Evolutionary conservation across 1,140 invertebrate genomes (phyloP), one percentile per base, ranked within the genome.

Genomic region (Dendroctonus valens): DNA sequence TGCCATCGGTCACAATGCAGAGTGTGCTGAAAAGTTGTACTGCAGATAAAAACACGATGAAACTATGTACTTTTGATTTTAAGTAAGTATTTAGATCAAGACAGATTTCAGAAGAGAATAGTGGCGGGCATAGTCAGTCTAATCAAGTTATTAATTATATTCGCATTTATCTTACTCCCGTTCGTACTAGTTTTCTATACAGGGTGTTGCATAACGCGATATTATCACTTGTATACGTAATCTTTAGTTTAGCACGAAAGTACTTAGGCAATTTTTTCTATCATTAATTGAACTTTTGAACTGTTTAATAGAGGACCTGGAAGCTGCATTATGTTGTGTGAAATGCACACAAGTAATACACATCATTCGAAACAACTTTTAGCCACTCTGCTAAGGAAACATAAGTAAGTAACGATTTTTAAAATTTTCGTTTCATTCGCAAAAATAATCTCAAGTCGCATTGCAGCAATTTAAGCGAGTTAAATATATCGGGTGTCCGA

Each of bases 1-100:
- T 90, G 81, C 85, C 87, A 3, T 54, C 69, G 11, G 76, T 83
- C 2, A 81, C 83, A 0, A 82, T 89, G 61, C 84, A 86, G 66
- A 82, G 75, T 74, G 77, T 80, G 11, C 71, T 90, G 0, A 83
- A 85, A 70, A 83, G 77, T 72, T 74, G 81, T 11, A 72, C 81
- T 59, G 74, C 70, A 8, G 49, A 71, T 9, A 79, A 81, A 42
- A 71, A 70, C 3, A 76, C 78, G 41, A 50, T 62, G 7, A 77
- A 80, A 58, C 69, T 71, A 3, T 67, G 79, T 65, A 41, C 78
- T 3, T 0, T 84, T 0, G 77, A 81, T 53, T 73, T 83, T 9
- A 76, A 79, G 68, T 80, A 76, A 53, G 68, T 65, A 65, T n/a
- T 39, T 46, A 37, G 38, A 38, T 39, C 26, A 26, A 26, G 26